phyloP scores from a whole-genome alignment of 2,888 invertebrate genomes.

The Acrocyrtus sp. region DNA sequence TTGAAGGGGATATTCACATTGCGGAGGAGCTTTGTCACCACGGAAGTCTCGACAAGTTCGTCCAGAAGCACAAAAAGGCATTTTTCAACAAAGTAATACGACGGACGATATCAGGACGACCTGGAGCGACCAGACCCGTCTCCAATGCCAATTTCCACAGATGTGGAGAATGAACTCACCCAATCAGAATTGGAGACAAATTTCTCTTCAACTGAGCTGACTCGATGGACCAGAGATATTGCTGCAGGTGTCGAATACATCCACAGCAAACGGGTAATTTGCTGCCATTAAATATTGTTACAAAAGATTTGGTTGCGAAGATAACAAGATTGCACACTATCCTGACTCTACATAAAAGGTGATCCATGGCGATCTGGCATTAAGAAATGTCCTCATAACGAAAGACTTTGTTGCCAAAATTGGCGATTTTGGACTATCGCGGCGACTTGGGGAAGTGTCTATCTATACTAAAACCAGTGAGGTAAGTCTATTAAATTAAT shows the following conservation, averaged over 20 bases:
- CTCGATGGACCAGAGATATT: conserved; percentile 29
- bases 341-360: no score
- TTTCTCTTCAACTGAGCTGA: conserved; percentile 5
- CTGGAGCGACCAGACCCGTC: no score
- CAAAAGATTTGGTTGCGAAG: no score
- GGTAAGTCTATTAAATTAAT: no score
- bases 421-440: conserved; percentile 51
- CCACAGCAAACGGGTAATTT: conserved; percentile 1
- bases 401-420: conserved; percentile 40
- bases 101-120: not conserved
- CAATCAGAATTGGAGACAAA: no score
- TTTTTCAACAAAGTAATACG: conserved; percentile 4
- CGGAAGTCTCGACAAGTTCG: conserved; percentile 42
- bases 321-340: no score
- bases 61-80: conserved; percentile 2
- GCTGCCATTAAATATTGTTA: conserved; percentile 12
- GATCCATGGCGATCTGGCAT: conserved; percentile 53
- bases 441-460: conserved; percentile 36
- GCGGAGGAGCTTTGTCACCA: conserved; percentile 46
- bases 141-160: no score
- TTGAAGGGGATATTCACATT: conserved; percentile 43
- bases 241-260: conserved; percentile 49
- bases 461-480: conserved; percentile 36
- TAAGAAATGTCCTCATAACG: conserved; percentile 42
- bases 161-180: no score